phyloP scores from a whole-genome alignment of 2,888 invertebrate genomes.

The Tetranychus piercei region DNA sequence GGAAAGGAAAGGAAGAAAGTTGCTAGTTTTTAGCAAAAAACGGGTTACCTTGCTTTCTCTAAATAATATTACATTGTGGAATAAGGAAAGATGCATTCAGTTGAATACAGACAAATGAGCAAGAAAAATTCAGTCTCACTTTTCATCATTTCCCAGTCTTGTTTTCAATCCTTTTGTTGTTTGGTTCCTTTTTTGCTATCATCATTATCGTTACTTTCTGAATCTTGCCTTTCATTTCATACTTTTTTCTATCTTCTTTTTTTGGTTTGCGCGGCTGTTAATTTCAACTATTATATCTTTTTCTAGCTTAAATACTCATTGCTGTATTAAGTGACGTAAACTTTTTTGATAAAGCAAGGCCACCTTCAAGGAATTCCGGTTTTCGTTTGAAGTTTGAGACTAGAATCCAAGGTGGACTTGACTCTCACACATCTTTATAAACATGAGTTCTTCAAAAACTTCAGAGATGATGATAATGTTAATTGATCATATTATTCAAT shows the following conservation, averaged over 20 bases:
- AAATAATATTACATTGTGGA: background rate
- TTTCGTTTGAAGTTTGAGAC: background rate
- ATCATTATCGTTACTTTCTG: too few relatives aligned
- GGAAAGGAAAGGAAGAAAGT: background rate
- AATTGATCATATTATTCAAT: too few relatives aligned
- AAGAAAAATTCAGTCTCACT: background rate
- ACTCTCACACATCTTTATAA: too few relatives aligned
- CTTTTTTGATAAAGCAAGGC: background rate
- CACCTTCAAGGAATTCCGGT: conserved; percentile 1
- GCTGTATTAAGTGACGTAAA: background rate
- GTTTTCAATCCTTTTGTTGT: background rate
- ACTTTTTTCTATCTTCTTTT: background rate
- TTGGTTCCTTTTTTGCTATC: too few relatives aligned
- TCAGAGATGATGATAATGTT: too few relatives aligned
- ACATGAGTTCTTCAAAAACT: too few relatives aligned
- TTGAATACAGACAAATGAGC: background rate
- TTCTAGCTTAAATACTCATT: too few relatives aligned
- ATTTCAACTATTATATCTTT: too few relatives aligned
- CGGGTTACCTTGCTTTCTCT: background rate
- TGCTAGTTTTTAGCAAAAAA: background rate
- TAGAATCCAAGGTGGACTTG: too few relatives aligned
- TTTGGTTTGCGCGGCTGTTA: background rate
- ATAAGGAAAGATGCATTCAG: background rate
- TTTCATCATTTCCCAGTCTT: background rate
- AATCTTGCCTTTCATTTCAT: too few relatives aligned